Evolutionary conservation across 2,113 vertebrate genomes (phyloP), one percentile per base, ranked within the genome.

Genomic region (Tupaia chinensis): DNA sequence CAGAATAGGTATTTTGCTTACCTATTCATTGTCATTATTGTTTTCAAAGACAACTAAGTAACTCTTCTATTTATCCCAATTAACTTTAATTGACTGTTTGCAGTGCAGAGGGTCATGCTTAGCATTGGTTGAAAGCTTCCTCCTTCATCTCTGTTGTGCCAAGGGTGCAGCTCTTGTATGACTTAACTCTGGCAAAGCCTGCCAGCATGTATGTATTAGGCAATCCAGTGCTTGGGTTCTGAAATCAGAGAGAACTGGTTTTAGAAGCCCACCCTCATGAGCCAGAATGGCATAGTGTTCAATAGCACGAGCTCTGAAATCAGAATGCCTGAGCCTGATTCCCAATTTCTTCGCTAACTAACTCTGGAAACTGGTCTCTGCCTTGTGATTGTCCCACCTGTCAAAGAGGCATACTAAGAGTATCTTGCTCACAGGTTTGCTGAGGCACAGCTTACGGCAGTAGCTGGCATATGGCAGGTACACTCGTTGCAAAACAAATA

Each of bases 181-280:
- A n/a, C 7, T 3, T n/a, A 6, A 66, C 22, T 70, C 34, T 79
- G 12, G 60, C 53, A 4, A 10, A 73, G 53, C 53, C 27, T 53
- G 5, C 22, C 14, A 5, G 20, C n/a, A 66, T 8, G 2, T 13
- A 27, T 2, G 3, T 54, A 6, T n/a, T n/a, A n/a, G 34, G 5
- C 54, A 70, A 34, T 22, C 22, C 16, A 61, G n/a, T 29, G 4
- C 61, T 1, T 9, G 23, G 23, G 69, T 89, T 81, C 80, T 44
- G 16, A 11, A 44, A 11, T 65, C 54, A 74, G 32, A 80, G 11
- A 69, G 22, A 53, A 22, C 2, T 61, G 6, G 14, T 34, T 78
- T 80, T 79, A 54, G 32, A n/a, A 44, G 9, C 22, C 32, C 73
- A 58, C 53, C 65, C 4, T 88, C 19, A 53, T 89, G 25, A 29